Evolutionary conservation across 2,888 invertebrate genomes (phyloP).

Genomic region (Chrysodeixis includens): DNA sequence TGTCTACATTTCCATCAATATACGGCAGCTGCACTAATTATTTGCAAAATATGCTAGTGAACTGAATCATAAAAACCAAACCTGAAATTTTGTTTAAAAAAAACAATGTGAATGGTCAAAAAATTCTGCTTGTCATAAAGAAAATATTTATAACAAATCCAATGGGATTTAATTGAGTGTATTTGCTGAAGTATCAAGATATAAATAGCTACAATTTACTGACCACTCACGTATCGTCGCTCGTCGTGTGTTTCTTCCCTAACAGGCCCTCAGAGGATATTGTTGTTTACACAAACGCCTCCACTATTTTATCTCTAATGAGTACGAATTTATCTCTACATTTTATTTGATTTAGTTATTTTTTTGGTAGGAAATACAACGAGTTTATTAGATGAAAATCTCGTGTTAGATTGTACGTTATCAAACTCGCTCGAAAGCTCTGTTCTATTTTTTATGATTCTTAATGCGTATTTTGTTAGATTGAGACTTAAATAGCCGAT

Average conservation of each 20-base stretch:
- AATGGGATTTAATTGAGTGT: constrained; percentile 1
- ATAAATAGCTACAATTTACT: constrained; percentile 29
- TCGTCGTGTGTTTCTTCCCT: constrained; percentile 22
- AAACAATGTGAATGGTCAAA: not conserved
- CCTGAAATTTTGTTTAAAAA: too few relatives aligned
- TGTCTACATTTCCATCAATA: too few relatives aligned
- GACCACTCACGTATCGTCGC: constrained; percentile 19
- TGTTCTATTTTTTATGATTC: too few relatives aligned
- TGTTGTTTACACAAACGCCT: constrained; percentile 36
- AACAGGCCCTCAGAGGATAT: constrained; percentile 45
- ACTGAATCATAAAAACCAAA: too few relatives aligned
- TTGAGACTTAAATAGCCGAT: too few relatives aligned
- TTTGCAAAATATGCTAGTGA: too few relatives aligned
- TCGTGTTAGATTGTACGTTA: too few relatives aligned
- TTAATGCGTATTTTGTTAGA: too few relatives aligned
- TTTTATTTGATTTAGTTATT: constrained; percentile 31
- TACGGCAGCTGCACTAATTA: too few relatives aligned
- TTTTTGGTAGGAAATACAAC: not conserved
- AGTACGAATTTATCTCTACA: constrained; percentile 28
- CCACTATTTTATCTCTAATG: constrained; percentile 38
- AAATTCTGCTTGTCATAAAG: not conserved
- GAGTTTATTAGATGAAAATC: too few relatives aligned
- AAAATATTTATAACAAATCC: not conserved
- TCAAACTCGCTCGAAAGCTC: too few relatives aligned
- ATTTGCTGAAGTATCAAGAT: constrained; percentile 1